A percentile compares a stretch with the other conserved stretches of the same genome.
Evolutionary conservation across 2,888 invertebrate species (phyloP).

Genomic region (Ectobius pallidus): DNA sequence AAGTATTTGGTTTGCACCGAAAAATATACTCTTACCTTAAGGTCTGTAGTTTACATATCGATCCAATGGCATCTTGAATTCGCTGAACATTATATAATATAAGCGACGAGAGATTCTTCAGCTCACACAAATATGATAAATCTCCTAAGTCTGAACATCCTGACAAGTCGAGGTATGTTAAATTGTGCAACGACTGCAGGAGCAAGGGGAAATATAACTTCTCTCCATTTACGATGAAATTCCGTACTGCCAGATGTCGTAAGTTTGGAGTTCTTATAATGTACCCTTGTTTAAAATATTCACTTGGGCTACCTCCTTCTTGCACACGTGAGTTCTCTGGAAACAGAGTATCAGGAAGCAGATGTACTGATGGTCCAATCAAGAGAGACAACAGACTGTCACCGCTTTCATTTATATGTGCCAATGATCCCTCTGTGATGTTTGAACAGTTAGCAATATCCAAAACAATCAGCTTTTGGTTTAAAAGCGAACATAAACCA

Average conservation of each 20-base stretch:
- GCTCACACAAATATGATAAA: conserved; percentile 68
- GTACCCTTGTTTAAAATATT: conserved; percentile 57
- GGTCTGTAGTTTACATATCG: conserved; percentile 57
- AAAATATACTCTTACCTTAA: conserved; percentile 61
- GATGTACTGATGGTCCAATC: conserved; percentile 70
- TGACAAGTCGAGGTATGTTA: conserved; percentile 75
- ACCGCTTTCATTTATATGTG: conserved; percentile 71
- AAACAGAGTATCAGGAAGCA: conserved; percentile 59
- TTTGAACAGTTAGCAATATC: conserved; percentile 77
- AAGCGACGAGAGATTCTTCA: conserved; percentile 73
- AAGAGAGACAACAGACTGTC: conserved; percentile 72
- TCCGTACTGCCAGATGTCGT: conserved; percentile 57
- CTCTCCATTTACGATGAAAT: conserved; percentile 43
- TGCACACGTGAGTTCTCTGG: conserved; percentile 42
- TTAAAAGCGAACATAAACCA: conserved; percentile 71
- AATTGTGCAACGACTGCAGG: conserved; percentile 63
- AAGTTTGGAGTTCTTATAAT: conserved; percentile 66
- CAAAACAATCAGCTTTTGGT: conserved; percentile 75
- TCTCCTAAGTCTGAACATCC: conserved; percentile 68
- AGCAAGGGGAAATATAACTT: conserved; percentile 58
- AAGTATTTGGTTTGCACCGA: too few species aligned
- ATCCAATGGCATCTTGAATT: conserved; percentile 59
- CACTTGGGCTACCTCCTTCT: conserved; percentile 41
- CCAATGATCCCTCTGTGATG: conserved; percentile 67
- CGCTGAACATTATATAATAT: conserved; percentile 81